Conservation (phyloP, 2,888 invertebrate species). For the Theretra japonica region DNA sequence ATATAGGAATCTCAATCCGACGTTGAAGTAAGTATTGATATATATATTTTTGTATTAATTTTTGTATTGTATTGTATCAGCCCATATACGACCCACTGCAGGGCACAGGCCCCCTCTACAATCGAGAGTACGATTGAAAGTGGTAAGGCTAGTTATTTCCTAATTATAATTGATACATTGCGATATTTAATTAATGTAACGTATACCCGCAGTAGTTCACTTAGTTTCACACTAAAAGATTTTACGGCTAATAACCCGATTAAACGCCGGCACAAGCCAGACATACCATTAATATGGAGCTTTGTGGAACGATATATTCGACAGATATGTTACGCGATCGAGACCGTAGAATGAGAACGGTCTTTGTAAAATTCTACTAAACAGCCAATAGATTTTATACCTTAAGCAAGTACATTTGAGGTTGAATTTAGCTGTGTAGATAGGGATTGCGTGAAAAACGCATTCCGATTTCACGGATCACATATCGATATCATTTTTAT, state of each 20-base stretch:
- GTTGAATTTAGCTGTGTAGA: constrained; percentile 27
- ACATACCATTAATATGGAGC: constrained; percentile 39
- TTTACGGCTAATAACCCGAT: background rate
- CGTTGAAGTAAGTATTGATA: no score
- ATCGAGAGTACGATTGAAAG: no score
- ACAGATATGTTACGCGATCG: constrained; percentile 45
- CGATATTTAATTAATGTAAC: no score
- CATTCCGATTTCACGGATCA: constrained; percentile 52
- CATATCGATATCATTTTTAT: constrained; percentile 39
- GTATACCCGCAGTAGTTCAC: background rate
- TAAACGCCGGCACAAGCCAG: constrained; percentile 4
- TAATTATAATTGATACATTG: no score
- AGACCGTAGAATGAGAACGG: constrained; percentile 35
- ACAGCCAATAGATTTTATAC: constrained; percentile 30
- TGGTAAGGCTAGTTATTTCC: no score
- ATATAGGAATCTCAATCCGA: no score
- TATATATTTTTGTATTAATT: no score
- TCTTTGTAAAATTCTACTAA: constrained; percentile 39
- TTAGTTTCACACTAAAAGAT: background rate
- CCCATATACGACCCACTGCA: no score
- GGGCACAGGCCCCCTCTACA: no score
- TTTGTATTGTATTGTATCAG: no score
- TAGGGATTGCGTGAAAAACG: constrained; percentile 46
- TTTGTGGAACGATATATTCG: constrained; percentile 39
- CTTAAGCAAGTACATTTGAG: background rate